phyloP scores from a whole-genome alignment of 2,888 invertebrate species.

The Cephalotes varians region DNA sequence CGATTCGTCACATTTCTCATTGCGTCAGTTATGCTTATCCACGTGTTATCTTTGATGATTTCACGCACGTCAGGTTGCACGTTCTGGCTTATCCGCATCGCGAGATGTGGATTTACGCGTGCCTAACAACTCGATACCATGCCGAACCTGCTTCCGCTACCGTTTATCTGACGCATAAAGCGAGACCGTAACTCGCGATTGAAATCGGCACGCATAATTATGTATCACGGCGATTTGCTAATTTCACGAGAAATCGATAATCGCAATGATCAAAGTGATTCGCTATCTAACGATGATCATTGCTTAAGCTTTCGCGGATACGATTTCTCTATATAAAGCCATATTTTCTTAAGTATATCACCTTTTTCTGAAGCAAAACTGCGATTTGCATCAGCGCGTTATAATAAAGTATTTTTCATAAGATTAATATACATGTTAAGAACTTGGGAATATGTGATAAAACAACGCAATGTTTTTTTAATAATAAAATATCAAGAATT shows the following conservation, averaged over 20 bases:
- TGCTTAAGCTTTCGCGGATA: neutral
- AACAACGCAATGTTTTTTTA: neutral
- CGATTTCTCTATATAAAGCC: neutral
- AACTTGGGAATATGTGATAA: neutral
- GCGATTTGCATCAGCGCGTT: neutral
- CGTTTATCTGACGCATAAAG: neutral
- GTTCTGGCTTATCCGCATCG: conserved; percentile 8
- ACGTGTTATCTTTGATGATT: conserved; percentile 12
- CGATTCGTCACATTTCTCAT: conserved; percentile 29
- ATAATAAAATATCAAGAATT: neutral
- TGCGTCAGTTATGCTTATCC: neutral
- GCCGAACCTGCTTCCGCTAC: neutral
- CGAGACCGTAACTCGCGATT: conserved; percentile 19
- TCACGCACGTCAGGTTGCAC: neutral
- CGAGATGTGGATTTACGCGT: conserved; percentile 8
- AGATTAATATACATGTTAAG: too few relatives aligned
- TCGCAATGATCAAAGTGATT: neutral
- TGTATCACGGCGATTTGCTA: conserved; percentile 18
- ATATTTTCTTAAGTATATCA: neutral
- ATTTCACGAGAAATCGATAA: conserved; percentile 21
- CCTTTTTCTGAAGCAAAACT: neutral
- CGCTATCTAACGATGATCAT: neutral
- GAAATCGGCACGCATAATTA: conserved; percentile 33
- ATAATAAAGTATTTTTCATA: neutral
- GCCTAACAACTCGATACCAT: conserved; percentile 19